Evolutionary conservation across 2,113 vertebrate species (phyloP).

Genomic region (Tachuris rubrigastra): DNA sequence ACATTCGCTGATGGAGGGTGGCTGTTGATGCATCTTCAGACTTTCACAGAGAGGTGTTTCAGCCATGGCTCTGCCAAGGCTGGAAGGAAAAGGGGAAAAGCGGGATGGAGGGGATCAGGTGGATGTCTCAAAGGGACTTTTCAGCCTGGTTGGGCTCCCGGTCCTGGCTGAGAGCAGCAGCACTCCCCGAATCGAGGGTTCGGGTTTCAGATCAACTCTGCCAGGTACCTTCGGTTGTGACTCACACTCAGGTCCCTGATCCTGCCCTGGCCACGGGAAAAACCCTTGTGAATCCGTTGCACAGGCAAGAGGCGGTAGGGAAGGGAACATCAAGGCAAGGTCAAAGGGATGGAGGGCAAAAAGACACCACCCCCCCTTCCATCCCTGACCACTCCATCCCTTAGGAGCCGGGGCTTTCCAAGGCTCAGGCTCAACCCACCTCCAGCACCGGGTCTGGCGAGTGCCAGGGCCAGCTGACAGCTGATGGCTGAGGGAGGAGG

Average conservation of each 20-base stretch:
- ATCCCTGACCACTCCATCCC: neutral
- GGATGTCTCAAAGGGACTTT: neutral
- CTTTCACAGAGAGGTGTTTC: constrained; percentile 34
- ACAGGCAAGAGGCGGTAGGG: neutral
- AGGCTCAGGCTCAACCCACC: neutral
- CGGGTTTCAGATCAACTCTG: neutral
- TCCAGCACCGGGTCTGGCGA: neutral
- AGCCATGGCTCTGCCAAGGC: constrained; percentile 14
- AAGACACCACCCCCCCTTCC: neutral
- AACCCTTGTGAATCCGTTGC: neutral
- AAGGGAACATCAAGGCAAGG: constrained; percentile 11
- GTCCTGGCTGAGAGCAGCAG: neutral
- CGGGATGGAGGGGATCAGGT: neutral
- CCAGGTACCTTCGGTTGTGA: neutral
- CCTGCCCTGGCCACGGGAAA: neutral
- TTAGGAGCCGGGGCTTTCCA: neutral
- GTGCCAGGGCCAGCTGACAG: constrained; percentile 36
- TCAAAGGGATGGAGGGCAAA: constrained; percentile 9
- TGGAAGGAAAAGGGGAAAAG: neutral
- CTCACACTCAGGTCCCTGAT: neutral
- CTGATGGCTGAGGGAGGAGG: constrained; percentile 52
- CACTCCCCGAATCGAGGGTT: fast-evolving
- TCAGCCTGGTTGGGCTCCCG: neutral
- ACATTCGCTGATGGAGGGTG: constrained; percentile 41
- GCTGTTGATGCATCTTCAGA: constrained; percentile 44